phyloP scores from a whole-genome alignment of 2,888 invertebrate genomes.

The Neoascia interrupta region DNA sequence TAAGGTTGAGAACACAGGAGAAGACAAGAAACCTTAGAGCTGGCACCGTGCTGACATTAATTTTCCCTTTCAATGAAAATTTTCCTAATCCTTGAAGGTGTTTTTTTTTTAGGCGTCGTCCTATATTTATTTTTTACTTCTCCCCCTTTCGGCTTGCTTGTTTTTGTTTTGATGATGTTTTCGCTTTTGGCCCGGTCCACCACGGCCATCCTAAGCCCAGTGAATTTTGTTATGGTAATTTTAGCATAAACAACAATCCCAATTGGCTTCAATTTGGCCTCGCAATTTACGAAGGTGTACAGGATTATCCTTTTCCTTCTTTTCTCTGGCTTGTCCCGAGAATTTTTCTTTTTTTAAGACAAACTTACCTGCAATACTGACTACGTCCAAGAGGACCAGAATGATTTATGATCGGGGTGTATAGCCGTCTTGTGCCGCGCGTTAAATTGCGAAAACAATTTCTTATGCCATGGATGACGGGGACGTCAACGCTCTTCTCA shows the following conservation, averaged over 20 bases:
- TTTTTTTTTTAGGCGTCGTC: background rate
- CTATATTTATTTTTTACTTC: background rate
- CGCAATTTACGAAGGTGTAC: too few species aligned
- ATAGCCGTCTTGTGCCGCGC: conserved; percentile 26
- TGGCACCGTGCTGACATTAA: conserved; percentile 23
- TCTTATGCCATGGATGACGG: conserved; percentile 6
- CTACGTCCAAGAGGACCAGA: background rate
- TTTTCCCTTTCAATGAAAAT: conserved; percentile 26
- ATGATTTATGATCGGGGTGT: conserved; percentile 42
- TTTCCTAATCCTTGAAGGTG: conserved; percentile 5
- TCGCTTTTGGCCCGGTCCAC: background rate
- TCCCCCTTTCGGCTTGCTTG: background rate
- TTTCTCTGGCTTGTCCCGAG: too few species aligned
- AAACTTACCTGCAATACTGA: too few species aligned
- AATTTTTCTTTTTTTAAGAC: too few species aligned
- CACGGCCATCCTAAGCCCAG: background rate
- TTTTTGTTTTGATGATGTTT: conserved; percentile 2
- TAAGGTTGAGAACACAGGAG: background rate
- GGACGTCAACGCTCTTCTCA: background rate
- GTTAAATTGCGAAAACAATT: conserved; percentile 42
- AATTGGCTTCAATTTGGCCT: too few species aligned
- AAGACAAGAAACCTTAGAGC: background rate
- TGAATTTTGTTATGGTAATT: conserved; percentile 14
- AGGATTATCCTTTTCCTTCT: too few species aligned
- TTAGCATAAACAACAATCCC: conserved; percentile 17